Conservation (phyloP, 2,113 vertebrate genomes). For the Indicator maculatus region DNA sequence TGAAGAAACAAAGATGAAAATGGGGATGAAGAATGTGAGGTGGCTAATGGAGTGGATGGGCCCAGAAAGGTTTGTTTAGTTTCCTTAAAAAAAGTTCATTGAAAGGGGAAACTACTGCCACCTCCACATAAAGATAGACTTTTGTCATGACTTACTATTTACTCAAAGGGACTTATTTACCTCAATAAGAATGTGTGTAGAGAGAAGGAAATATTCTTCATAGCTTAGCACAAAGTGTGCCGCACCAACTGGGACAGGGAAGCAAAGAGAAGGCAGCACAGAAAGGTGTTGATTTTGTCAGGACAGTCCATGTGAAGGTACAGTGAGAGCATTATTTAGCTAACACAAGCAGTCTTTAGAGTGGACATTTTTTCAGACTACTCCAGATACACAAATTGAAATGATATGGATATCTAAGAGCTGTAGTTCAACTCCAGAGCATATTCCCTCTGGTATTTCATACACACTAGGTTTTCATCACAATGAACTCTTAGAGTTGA, state of each 20-base stretch:
- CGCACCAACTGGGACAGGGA: background rate
- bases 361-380: background rate
- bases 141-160: background rate
- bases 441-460: background rate
- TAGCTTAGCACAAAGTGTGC: background rate
- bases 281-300: background rate
- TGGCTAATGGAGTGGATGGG: background rate
- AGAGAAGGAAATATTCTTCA: background rate
- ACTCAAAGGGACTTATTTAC: background rate
- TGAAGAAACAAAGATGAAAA: conserved; percentile 53
- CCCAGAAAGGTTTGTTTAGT: background rate
- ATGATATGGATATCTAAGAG: background rate
- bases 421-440: background rate
- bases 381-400: background rate
- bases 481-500: background rate
- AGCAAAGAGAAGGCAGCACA: background rate
- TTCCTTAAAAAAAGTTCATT: background rate
- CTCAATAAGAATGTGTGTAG: background rate
- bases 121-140: background rate
- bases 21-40: background rate
- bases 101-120: background rate
- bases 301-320: background rate
- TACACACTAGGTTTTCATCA: background rate
- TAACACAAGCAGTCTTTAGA: background rate
- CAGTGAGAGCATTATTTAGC: background rate